Evolutionary conservation across 2,888 invertebrate genomes (phyloP).

Genomic region (Anoplius nigerrimus): DNA sequence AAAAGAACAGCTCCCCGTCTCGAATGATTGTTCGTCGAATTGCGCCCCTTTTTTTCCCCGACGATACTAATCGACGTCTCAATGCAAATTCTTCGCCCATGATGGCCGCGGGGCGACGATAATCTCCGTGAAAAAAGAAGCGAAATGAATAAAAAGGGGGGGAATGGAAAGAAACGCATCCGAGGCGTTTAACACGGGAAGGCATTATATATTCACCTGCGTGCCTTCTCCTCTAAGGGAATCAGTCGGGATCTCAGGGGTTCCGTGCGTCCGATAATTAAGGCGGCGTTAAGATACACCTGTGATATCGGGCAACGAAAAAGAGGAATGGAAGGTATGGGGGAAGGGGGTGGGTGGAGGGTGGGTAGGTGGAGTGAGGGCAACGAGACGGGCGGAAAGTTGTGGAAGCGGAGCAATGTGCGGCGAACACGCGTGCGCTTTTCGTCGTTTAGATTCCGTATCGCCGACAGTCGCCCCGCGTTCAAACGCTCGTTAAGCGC

Average conservation of each 20-base stretch:
- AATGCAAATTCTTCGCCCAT: conserved; percentile 11
- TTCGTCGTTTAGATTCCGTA: too few relatives aligned
- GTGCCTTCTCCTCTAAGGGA: conserved; percentile 2
- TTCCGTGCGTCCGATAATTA: conserved; percentile 45
- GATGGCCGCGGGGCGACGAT: conserved; percentile 6
- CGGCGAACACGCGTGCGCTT: too few relatives aligned
- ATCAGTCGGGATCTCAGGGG: conserved; percentile 3
- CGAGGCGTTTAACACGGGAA: conserved; percentile 12
- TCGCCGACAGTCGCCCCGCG: too few relatives aligned
- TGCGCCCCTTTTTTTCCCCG: not conserved
- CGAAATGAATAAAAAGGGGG: too few relatives aligned
- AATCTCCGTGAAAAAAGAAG: conserved; percentile 17
- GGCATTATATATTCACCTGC: conserved; percentile 37
- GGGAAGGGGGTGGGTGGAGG: not conserved
- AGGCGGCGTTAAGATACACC: conserved; percentile 39
- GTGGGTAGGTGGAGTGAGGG: not conserved
- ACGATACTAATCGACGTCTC: not conserved
- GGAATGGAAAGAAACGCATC: conserved; percentile 1
- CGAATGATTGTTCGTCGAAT: conserved; percentile 4
- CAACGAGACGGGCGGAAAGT: not conserved
- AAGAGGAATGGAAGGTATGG: not conserved
- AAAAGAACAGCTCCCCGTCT: conserved; percentile 4
- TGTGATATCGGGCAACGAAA: conserved; percentile 33
- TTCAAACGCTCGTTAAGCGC: too few relatives aligned
- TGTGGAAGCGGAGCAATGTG: too few relatives aligned